Conservation (phyloP, 2,797 vertebrate species). For the Mus caroli region DNA sequence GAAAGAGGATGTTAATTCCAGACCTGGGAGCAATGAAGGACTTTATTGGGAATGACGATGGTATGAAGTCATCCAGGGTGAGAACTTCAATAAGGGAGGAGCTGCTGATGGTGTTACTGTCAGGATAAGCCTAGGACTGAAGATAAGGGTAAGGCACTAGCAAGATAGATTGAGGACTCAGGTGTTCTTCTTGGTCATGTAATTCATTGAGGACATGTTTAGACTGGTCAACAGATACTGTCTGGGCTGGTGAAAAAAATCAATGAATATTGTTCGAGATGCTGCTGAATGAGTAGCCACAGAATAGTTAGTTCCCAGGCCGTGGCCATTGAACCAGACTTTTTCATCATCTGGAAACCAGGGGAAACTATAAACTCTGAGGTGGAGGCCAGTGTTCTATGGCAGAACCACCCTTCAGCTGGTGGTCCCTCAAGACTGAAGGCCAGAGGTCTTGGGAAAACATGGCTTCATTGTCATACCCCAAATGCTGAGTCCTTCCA, state of each 20-base stretch:
- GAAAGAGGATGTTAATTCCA: background rate
- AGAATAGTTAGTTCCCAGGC: background rate
- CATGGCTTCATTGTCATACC: background rate
- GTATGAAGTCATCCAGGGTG: background rate
- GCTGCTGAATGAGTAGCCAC: background rate
- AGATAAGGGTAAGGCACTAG: background rate
- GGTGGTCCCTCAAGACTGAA: background rate
- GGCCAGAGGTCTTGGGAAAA: background rate
- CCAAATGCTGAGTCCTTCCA: background rate
- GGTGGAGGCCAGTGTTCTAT: too few species aligned
- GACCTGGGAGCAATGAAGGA: background rate
- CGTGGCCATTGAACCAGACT: background rate
- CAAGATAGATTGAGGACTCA: background rate
- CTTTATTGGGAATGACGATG: background rate
- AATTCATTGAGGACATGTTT: background rate
- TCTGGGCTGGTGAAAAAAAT: background rate
- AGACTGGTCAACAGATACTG: background rate
- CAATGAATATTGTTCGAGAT: background rate
- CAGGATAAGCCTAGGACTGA: background rate
- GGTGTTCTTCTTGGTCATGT: background rate
- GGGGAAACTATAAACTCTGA: background rate
- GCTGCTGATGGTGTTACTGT: background rate
- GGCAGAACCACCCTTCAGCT: background rate
- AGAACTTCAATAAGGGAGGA: background rate
- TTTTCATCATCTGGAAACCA: background rate